Percentiles rank a stretch among this genome's conserved stretches.
Evolutionary conservation across 2,888 invertebrate genomes (phyloP).

Genomic region (Drosophila demipolita): DNA sequence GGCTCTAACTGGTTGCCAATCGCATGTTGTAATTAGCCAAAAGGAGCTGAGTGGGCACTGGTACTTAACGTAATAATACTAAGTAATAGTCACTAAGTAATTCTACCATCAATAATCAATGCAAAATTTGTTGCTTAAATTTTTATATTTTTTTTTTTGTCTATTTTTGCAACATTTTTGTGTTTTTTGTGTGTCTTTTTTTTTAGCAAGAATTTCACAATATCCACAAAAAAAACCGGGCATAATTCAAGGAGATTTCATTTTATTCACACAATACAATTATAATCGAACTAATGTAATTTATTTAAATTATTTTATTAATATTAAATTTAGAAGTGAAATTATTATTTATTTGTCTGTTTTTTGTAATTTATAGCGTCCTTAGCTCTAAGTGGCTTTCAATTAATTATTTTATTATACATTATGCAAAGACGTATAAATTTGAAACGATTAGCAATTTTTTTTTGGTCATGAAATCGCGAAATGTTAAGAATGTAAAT

Average conservation of each 20-base stretch:
- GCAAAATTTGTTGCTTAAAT: background rate
- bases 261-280: background rate
- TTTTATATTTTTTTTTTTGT: too few species aligned
- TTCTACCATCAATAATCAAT: background rate
- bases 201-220: background rate
- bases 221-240: background rate
- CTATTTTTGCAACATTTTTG: background rate
- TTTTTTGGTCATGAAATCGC: too few species aligned
- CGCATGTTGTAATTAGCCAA: constrained; percentile 16
- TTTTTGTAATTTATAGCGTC: background rate
- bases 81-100: background rate
- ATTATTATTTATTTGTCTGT: background rate
- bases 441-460: too few species aligned
- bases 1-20: constrained; percentile 3
- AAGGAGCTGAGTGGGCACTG: background rate
- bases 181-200: background rate
- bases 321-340: background rate
- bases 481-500: too few species aligned
- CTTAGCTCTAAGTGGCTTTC: background rate
- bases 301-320: background rate
- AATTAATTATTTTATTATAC: background rate
- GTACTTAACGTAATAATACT: background rate
- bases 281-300: background rate
- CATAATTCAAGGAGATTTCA: background rate
- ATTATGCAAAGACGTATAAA: too few species aligned